Percentiles rank a stretch among this genome's conserved stretches.
phyloP scores from a whole-genome alignment of 1,140 invertebrate species.

The Lasaia peninsularis region DNA sequence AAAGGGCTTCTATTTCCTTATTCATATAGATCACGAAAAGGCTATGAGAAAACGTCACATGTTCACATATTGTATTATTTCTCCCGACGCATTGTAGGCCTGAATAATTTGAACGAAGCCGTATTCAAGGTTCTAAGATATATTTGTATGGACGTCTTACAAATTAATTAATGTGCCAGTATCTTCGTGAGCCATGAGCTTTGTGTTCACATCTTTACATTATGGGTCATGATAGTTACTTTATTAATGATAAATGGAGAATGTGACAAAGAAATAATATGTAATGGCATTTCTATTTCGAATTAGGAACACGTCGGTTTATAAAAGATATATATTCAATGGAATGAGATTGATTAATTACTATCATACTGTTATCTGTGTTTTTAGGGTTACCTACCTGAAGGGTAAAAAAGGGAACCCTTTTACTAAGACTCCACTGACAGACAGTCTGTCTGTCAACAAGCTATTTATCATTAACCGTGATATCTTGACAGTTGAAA shows the following conservation, averaged over 20 bases:
- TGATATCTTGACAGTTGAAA: too few relatives aligned
- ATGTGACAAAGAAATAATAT: too few relatives aligned
- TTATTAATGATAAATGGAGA: background rate
- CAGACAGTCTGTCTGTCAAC: too few relatives aligned
- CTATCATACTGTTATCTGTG: too few relatives aligned
- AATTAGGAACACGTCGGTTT: too few relatives aligned
- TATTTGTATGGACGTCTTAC: conserved; percentile 6
- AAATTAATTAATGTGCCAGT: conserved; percentile 12
- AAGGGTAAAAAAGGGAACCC: too few relatives aligned
- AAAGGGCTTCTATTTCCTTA: conserved; percentile 25
- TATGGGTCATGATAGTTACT: background rate
- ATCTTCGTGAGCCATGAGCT: conserved; percentile 12
- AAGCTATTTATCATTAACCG: too few relatives aligned
- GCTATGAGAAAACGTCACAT: conserved; percentile 34
- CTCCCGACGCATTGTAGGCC: background rate
- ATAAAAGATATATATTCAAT: too few relatives aligned
- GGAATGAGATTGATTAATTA: too few relatives aligned
- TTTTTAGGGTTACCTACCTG: too few relatives aligned
- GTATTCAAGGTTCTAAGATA: background rate
- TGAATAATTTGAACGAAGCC: background rate
- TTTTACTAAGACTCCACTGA: too few relatives aligned
- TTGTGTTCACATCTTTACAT: background rate
- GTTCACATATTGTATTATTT: conserved; percentile 15
- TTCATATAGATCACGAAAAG: conserved; percentile 32
- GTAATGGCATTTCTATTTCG: too few relatives aligned